Evolutionary conservation across 2,113 vertebrate species (phyloP), one percentile per base, ranked within the genome.

Genomic region (Myotis brandtii): DNA sequence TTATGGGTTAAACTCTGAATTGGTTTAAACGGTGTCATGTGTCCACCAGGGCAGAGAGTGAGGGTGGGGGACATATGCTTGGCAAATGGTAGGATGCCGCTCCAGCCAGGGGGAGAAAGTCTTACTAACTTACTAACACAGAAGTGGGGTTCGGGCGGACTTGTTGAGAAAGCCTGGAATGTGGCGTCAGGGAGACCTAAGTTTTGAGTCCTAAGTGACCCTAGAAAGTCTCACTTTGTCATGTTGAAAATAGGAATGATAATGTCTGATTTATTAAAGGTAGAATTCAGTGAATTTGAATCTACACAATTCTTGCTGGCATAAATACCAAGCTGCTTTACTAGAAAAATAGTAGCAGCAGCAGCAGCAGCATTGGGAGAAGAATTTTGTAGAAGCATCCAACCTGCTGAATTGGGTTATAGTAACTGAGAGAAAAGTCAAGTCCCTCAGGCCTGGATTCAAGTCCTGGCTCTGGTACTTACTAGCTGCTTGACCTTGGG

Each of bases 11-110:
- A 92, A 93, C 21, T 90, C 85, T 79, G 73, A 88, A 89, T 84
- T 89, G 83, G 70, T 83, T 96, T 96, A 93, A 97, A 94, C 0
- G 16, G 82, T 96, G 59, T 96, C 94, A 81, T 91, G 64, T 97
- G 90, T 96, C 73, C 82, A 66, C 72, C 56, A 66, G 43, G 88
- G 48, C 40, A 25, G 46, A 95, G 84, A 97, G 75, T 32, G 67
- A 80, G 80, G 50, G 72, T 30, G n/a, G 46, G 50, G 64, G 59
- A 9, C 50, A 18, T 56, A n/a, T 85, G 43, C 88, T 76, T 82
- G 67, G 62, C 66, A 95, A 90, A 76, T 82, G 72, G 37, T 79
- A 48, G 34, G 70, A 83, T 69, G 83, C 46, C 56, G 10, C 23
- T 67, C 20, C 27, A 34, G 75, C 40, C 25, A 34, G 25, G 52